A percentile compares a stretch with the other conserved stretches of the same genome.
Evolutionary conservation across 1,140 invertebrate genomes (phyloP).

Genomic region (Cepaea nemoralis): DNA sequence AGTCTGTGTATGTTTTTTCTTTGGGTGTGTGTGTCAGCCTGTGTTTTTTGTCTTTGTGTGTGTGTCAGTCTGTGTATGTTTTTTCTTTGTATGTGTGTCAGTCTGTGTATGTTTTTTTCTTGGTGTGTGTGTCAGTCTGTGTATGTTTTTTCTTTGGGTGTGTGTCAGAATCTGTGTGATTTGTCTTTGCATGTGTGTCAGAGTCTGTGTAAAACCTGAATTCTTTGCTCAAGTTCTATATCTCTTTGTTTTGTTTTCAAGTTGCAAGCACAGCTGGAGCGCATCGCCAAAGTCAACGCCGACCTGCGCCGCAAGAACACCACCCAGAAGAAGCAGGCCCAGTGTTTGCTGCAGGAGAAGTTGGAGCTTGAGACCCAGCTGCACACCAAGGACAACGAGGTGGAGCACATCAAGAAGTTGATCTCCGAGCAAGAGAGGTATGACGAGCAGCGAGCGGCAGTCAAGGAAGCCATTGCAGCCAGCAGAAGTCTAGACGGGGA

Average conservation of each 20-base stretch:
- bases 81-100: no score
- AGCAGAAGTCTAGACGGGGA: conserved; percentile 42
- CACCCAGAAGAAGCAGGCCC: conserved; percentile 85
- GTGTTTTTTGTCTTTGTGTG: no score
- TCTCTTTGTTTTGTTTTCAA: conserved; percentile 68
- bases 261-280: conserved; percentile 88
- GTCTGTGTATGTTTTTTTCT: no score
- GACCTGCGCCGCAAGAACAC: conserved; percentile 87
- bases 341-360: conserved; percentile 86
- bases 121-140: no score
- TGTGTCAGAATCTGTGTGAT: no score
- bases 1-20: no score
- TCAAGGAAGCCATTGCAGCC: conserved; percentile 40
- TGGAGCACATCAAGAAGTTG: conserved; percentile 84
- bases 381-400: conserved; percentile 81
- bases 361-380: conserved; percentile 89
- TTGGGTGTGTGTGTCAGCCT: no score
- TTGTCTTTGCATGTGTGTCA: no score
- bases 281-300: conserved; percentile 83
- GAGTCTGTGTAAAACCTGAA: no score
- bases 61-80: no score
- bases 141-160: no score
- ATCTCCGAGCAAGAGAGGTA: conserved; percentile 67
- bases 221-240: no score
- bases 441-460: conserved; percentile 50